phyloP scores from a whole-genome alignment of 1,140 invertebrate genomes.

The Cataglyphis hispanica region DNA sequence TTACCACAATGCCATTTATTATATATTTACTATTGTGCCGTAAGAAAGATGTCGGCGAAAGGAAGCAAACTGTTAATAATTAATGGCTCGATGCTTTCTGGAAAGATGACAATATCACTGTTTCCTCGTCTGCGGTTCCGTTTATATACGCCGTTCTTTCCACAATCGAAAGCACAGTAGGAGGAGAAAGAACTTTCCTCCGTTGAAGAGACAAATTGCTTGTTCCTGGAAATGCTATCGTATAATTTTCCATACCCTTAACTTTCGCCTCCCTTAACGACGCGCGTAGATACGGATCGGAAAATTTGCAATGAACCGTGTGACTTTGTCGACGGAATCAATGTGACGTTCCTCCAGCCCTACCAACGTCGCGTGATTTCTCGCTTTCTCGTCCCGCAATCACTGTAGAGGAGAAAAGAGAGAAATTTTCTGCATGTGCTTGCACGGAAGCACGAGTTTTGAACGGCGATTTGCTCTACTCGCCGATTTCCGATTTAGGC shows the following conservation, averaged over 20 bases:
- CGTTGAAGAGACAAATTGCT: constrained; percentile 53
- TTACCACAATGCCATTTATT: neutral
- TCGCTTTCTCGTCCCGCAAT: constrained; percentile 47
- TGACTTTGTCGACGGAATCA: constrained; percentile 42
- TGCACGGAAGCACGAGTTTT: constrained; percentile 10
- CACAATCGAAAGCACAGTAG: constrained; percentile 10
- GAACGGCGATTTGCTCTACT: neutral
- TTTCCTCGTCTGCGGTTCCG: constrained; percentile 23
- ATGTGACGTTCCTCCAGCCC: constrained; percentile 22
- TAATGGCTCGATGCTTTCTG: neutral
- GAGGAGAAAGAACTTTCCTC: constrained; percentile 36
- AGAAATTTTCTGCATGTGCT: constrained; percentile 39
- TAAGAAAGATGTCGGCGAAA: neutral
- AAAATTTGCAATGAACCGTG: constrained; percentile 52
- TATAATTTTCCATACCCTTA: constrained; percentile 65
- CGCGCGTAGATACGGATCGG: neutral
- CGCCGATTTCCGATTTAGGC: constrained; percentile 31
- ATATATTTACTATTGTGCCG: constrained; percentile 9
- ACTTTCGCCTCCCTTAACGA: constrained; percentile 1
- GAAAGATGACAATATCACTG: neutral
- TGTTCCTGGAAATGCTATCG: constrained; percentile 44
- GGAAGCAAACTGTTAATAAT: constrained; percentile 52
- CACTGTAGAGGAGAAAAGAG: neutral
- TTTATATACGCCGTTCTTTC: constrained; percentile 12
- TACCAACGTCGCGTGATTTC: constrained; percentile 57